Conservation (phyloP, 2,113 vertebrate genomes). For the Ammodytes dubius region DNA sequence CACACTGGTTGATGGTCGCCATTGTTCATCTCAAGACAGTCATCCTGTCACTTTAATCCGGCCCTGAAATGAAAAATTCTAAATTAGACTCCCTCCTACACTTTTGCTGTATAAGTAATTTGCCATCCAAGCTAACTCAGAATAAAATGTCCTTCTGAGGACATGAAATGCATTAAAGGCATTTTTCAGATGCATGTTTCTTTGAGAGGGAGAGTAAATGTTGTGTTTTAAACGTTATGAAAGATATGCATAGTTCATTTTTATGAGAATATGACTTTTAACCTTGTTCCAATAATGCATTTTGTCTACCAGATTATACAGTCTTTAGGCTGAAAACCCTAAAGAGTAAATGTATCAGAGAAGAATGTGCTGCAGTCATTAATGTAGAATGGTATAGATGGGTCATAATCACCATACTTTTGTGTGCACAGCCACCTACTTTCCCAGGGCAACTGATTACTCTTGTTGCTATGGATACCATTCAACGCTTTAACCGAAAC, state of each 20-base stretch:
- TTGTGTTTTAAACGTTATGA: neutral
- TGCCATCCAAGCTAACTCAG: neutral
- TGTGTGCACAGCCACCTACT: conserved; percentile 18
- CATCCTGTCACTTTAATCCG: neutral
- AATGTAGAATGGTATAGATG: neutral
- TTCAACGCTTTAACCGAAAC: conserved; percentile 12
- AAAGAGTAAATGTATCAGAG: too few relatives aligned
- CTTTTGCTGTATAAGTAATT: neutral
- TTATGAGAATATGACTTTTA: neutral
- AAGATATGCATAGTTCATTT: neutral
- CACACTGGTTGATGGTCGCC: conserved; percentile 11
- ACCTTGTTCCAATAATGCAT: neutral
- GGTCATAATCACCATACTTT: conserved; percentile 27
- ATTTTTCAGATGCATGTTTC: neutral
- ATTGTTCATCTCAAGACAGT: conserved; percentile 37
- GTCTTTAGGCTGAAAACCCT: too few relatives aligned
- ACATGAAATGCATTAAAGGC: neutral
- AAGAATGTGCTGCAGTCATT: neutral
- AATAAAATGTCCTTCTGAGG: neutral
- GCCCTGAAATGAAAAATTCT: conserved; percentile 10
- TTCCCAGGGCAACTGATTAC: conserved; percentile 19
- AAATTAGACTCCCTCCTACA: neutral
- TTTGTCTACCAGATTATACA: neutral
- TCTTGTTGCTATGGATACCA: conserved; percentile 64
- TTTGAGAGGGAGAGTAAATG: neutral